Conservation (phyloP, 2,113 vertebrate genomes). For the Heterotilapia buettikoferi region DNA sequence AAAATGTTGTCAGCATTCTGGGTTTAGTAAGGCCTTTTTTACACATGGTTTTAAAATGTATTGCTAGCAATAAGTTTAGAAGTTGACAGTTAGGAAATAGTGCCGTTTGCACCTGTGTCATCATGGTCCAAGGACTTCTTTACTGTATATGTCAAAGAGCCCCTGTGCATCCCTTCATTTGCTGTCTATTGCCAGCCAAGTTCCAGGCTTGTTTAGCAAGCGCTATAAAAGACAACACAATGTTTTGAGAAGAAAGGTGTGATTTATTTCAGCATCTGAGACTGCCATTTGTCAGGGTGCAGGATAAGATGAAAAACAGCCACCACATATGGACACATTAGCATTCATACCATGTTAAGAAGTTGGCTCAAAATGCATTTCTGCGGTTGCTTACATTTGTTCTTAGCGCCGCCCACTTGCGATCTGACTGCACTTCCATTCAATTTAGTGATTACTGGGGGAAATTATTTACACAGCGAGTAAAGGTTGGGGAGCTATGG, state of each 20-base stretch:
- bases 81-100: background rate
- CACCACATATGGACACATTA: background rate
- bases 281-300: background rate
- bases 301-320: background rate
- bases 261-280: background rate
- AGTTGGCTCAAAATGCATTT: background rate
- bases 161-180: background rate
- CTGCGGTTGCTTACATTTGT: background rate
- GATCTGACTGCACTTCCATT: background rate
- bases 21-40: background rate
- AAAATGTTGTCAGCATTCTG: background rate
- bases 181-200: background rate
- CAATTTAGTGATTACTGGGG: background rate
- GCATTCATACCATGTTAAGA: background rate
- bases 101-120: background rate
- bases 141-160: background rate
- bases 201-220: background rate
- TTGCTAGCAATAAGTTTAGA: background rate
- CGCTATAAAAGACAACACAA: background rate
- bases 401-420: background rate
- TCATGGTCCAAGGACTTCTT: background rate
- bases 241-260: background rate
- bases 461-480: slow-evolving; percentile 38
- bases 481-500: slow-evolving; percentile 9
- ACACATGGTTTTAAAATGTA: background rate